Evolutionary conservation across 1,140 invertebrate genomes (phyloP).

Genomic region (Anoplolepis gracilipes): DNA sequence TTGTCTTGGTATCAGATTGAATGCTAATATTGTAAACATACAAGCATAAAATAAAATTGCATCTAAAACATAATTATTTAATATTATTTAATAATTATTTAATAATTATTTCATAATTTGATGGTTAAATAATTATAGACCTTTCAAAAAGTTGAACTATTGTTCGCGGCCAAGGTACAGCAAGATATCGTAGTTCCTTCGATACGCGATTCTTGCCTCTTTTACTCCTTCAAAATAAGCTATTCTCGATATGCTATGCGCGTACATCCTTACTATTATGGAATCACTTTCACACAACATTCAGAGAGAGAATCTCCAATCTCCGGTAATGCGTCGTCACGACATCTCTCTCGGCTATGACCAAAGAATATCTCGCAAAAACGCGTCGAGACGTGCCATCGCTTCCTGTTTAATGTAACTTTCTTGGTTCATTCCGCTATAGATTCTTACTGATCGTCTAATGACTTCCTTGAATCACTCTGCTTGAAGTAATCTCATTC

Average conservation of each 20-base stretch:
- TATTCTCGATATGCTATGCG: neutral
- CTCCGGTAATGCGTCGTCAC: slow-evolving; percentile 21
- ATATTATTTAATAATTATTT: too few species aligned
- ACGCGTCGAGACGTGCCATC: neutral
- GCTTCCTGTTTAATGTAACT: slow-evolving; percentile 65
- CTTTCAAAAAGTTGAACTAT: slow-evolving; percentile 36
- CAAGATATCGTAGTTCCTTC: slow-evolving; percentile 44
- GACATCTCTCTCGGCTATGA: slow-evolving; percentile 3
- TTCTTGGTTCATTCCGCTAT: slow-evolving; percentile 33
- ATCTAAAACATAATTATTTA: neutral
- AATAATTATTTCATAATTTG: too few species aligned
- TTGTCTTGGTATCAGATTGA: neutral
- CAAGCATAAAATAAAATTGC: neutral
- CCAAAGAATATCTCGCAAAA: slow-evolving; percentile 21
- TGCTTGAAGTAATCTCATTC: neutral
- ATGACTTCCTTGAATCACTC: slow-evolving; percentile 64
- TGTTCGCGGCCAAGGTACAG: slow-evolving; percentile 67
- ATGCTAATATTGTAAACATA: neutral
- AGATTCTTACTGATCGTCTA: slow-evolving; percentile 53
- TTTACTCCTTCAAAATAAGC: neutral
- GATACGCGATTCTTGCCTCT: slow-evolving; percentile 33
- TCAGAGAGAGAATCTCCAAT: slow-evolving; percentile 9
- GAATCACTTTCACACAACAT: slow-evolving; percentile 72
- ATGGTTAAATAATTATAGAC: slow-evolving; percentile 35
- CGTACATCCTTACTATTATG: slow-evolving; percentile 42